Base-by-base conservation (phyloP, 2,113 vertebrate genomes). In the Jaculus jaculus region DNA sequence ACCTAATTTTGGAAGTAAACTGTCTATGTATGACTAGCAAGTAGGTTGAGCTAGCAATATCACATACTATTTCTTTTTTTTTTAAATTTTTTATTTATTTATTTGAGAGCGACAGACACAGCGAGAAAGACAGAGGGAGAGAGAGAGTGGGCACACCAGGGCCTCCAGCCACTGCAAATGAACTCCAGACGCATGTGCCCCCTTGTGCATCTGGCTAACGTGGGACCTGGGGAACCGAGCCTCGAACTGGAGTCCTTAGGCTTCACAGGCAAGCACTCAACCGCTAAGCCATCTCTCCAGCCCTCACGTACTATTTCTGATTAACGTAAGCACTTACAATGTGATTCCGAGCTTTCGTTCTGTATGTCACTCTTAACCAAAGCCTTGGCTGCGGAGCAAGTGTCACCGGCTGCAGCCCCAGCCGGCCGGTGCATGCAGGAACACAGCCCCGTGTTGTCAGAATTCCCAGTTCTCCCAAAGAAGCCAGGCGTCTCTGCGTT, bases 301-400 rank as follows among this genome's bases (percentile, higher is more conserved):
- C 42, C 42, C 42, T 47, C 42, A 47, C 42, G 5, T 47, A 47
- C 42, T 47, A 47, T 47, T 95, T 84, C 58, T 90, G 37, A 89
- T 71, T 86, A 28, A 42, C 78, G 4, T 73, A 63, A 71, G 21
- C 65, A 82, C 73, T 84, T 89, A 51, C n/a, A 91, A n/a, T 10
- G 17, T 79, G 34, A 90, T 75, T 88, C 75, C 73, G n/a, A 89
- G 37, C 80, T 91, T 68, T 73, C 37, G 81, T 93, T 94, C 37
- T 93, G 23, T 68, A 4, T 2, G 23, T 89, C 94, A 89, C 75
- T 94, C 75, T 60, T 75, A 84, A 81, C 86, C 80, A 92, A 85
- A n/a, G 32, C 75, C n/a, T 83, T 42, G 92, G 37, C 47, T 91
- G 63, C 89, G 90, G 65, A 69, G 84, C 26, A 58, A 16, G 30